phyloP scores from a whole-genome alignment of 2,113 vertebrate genomes.

The Epinephelus moara region DNA sequence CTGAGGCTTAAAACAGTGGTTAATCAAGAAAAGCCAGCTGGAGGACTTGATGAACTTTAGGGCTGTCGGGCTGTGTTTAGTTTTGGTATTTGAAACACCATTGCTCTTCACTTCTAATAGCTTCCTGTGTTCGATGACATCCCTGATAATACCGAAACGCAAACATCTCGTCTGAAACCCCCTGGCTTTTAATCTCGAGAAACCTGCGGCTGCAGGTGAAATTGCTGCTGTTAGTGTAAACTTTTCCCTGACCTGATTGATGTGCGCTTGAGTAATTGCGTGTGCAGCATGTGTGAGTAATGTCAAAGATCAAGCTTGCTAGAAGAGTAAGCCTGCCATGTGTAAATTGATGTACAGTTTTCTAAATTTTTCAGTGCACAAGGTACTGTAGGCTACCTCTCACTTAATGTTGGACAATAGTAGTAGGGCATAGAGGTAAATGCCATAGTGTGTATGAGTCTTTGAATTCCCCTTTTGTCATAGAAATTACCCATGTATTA shows the following conservation, averaged over 20 bases:
- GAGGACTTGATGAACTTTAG: conserved; percentile 5
- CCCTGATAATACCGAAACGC: not conserved
- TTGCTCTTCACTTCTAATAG: conserved; percentile 1
- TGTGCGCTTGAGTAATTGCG: conserved; percentile 54
- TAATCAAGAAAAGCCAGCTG: conserved; percentile 11
- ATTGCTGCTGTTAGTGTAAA: conserved; percentile 68
- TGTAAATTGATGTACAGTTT: conserved; percentile 79
- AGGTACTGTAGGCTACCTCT: conserved; percentile 82
- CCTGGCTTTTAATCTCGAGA: conserved; percentile 33
- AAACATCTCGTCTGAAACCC: conserved; percentile 28
- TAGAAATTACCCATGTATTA: conserved; percentile 42
- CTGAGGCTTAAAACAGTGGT: not conserved
- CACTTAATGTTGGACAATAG: conserved; percentile 63
- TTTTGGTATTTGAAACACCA: not conserved
- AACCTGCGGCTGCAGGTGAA: conserved; percentile 50
- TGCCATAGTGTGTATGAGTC: conserved; percentile 58
- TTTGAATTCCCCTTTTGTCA: conserved; percentile 52
- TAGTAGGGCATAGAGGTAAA: conserved; percentile 55
- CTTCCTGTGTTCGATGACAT: conserved; percentile 20
- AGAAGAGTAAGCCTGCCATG: conserved; percentile 63
- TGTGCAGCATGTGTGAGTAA: conserved; percentile 58
- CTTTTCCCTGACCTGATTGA: conserved; percentile 15
- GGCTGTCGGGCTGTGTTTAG: not conserved
- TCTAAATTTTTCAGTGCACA: conserved; percentile 68
- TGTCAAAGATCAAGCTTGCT: conserved; percentile 61